Conservation (phyloP, 1,140 invertebrate genomes). For the Trichonephila clavipes region DNA sequence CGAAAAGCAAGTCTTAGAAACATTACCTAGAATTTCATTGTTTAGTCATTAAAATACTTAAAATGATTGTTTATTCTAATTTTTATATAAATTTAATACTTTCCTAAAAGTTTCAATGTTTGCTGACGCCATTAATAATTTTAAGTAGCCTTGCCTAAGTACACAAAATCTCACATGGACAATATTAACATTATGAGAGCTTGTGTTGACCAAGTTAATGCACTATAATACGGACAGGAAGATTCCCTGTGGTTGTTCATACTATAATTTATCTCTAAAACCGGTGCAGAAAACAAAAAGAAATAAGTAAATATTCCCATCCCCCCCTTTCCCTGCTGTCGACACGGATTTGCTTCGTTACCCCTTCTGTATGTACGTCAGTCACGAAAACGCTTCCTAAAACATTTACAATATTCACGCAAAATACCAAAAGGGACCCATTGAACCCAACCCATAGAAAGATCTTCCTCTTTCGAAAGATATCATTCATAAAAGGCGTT, state of each 20-base stretch:
- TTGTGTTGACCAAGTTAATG: not conserved
- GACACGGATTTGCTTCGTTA: not conserved
- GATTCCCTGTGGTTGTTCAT: not conserved
- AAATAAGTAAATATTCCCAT: not conserved
- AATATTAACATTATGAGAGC: not conserved
- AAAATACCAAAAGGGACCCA: not conserved
- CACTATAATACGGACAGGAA: not conserved
- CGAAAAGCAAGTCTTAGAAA: not conserved
- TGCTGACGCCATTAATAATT: not conserved
- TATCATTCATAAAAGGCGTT: slow-evolving; percentile 28
- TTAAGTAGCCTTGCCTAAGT: not conserved
- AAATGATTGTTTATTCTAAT: not conserved
- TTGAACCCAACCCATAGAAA: not conserved
- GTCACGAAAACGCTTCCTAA: slow-evolving; percentile 36
- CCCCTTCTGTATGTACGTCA: not conserved
- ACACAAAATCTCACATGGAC: not conserved
- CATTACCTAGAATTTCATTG: not conserved
- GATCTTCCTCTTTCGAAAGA: not conserved
- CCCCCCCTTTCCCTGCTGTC: not conserved
- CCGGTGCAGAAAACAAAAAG: not conserved
- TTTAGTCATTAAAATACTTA: not conserved
- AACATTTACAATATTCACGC: slow-evolving; percentile 44
- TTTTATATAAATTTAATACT: not conserved
- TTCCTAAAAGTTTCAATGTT: not conserved
- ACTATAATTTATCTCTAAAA: not conserved